Base-by-base conservation (phyloP, 2,888 invertebrate species). In the Stegophylla sp. region DNA sequence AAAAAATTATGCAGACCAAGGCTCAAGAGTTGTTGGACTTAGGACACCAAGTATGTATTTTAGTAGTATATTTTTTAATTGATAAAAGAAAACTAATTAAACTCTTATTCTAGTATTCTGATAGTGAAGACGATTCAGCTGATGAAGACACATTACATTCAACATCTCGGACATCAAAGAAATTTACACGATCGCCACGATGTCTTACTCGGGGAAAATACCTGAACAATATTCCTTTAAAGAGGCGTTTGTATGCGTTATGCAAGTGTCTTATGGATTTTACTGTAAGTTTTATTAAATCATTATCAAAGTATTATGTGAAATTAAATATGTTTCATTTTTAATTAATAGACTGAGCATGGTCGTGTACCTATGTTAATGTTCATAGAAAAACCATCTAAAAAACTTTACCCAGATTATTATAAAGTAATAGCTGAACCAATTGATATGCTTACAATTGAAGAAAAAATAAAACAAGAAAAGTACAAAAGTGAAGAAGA, bases 341-440 rank as follows among this genome's bases (percentile, higher is more conserved):
- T 74, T 48, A 15, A 48, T 34, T 69, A 64, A 43, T 41, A 83
- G 91, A 91, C 90, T 84, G 90, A 90, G 61, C 93, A 92, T 84
- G 95, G 94, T 0, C 89, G 98, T 17, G 92, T 94, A 84, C 94
- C 96, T 0, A 94, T 97, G 89, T 88, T 95, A 81, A 91, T 95
- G 84, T 99, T 99, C 86, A 94, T 98, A 94, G 96, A 96, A 86
- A 95, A 97, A 85, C 98, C 99, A 0, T 96, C 96, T 43, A 94
- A 94, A 86, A 96, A 97, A 86, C 88, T 95, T 48, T 98, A 98
- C 86, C 96, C 97, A 0, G 96, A 96, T 86, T 98, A 98, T 86
- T 98, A 97, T 87, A 84, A 85, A 79, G 93, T 98, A 1, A 98
- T 98, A 83, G 91, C 92, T 45, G 93, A 93, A 85, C 98, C 98